Base-by-base conservation (phyloP, 2,797 vertebrate genomes). In the Remorina albescens region DNA sequence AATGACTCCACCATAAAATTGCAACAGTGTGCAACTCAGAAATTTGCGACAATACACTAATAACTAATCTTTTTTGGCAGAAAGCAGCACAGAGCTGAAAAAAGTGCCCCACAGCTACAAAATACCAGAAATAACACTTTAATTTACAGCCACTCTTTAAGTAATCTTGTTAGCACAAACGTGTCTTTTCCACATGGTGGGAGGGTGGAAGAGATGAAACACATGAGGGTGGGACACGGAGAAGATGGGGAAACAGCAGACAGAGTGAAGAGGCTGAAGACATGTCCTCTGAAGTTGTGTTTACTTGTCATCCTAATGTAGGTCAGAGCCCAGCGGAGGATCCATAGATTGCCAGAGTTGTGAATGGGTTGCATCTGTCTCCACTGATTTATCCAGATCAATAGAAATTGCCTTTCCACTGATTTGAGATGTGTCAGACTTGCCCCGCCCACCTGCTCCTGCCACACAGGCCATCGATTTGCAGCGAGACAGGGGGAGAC, bases 271-370 rank as follows among this genome's bases (percentile, higher is more conserved):
- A 80, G 68, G 85, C n/a, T 62, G 74, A 82, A 84, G 85, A 82
- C 42, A 21, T 74, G 69, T 87, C 74, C 75, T 91, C 77, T 86
- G 90, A 94, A 91, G 90, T 89, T 86, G 83, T 93, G 89, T 94
- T 93, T 91, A 88, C 91, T 90, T 89, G 91, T 91, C 84, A 83
- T 76, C 28, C 39, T 81, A 89, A 94, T 93, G 91, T 94, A 90
- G 93, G 94, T 92, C 93, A 94, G 84, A 89, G 82, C 89, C 87
- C 88, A 79, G 72, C 5, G 90, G 88, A 91, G 76, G 75, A 88
- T 67, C 72, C 68, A 64, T 58, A 78, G 79, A 75, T 83, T 85
- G 77, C 63, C 54, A 21, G 66, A 80, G 80, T 76, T 74, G 78
- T 87, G 88, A 84, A 87, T 78, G 68, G 73, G 67, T 75, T 68